Conservation (phyloP, 2,113 vertebrate species). For the Hassar affinis region DNA sequence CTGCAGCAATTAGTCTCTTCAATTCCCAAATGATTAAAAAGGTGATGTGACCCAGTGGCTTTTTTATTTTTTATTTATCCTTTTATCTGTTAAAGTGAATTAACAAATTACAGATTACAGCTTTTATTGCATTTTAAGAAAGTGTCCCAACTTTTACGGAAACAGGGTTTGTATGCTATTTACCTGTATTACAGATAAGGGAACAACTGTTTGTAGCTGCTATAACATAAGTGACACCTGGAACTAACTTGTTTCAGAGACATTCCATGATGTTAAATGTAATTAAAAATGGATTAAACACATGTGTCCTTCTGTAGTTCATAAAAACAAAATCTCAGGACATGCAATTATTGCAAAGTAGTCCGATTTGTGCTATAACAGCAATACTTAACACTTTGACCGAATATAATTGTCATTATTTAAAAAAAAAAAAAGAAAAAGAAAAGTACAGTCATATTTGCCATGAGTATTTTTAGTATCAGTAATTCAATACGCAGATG, state of each 20-base stretch:
- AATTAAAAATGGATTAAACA: not conserved
- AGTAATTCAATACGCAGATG: not conserved
- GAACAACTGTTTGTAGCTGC: not conserved
- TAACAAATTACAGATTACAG: too few relatives aligned
- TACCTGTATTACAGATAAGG: not conserved
- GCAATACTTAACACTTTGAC: constrained; percentile 2
- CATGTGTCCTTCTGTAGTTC: not conserved
- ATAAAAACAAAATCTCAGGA: not conserved
- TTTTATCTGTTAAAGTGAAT: too few relatives aligned
- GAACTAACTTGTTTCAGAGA: not conserved
- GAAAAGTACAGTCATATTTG: not conserved
- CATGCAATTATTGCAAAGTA: not conserved
- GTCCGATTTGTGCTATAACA: not conserved
- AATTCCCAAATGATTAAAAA: too few relatives aligned
- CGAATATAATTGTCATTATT: not conserved
- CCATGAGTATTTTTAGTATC: not conserved
- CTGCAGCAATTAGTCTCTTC: too few relatives aligned
- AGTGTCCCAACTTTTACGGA: too few relatives aligned
- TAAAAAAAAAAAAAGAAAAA: not conserved
- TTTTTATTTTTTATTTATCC: too few relatives aligned
- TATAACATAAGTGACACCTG: not conserved
- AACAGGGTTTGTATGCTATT: too few relatives aligned
- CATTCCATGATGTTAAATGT: not conserved
- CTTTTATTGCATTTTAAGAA: too few relatives aligned
- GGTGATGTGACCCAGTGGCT: too few relatives aligned